Evolutionary conservation across 2,113 vertebrate species (phyloP).

Genomic region (Paracanthobrama guichenoti): DNA sequence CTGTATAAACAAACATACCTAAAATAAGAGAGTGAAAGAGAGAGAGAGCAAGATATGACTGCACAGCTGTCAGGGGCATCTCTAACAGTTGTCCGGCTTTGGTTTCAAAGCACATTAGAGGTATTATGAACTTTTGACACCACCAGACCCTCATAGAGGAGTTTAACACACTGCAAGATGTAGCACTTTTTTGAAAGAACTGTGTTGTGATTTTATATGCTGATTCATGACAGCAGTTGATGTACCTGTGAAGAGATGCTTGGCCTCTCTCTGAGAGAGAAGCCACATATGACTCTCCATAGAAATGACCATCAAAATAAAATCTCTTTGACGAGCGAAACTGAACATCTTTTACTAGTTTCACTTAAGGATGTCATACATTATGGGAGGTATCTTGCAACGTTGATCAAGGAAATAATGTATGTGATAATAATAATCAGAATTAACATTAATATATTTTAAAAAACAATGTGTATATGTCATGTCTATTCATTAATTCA

Average conservation of each 20-base stretch:
- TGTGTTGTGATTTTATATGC: constrained; percentile 13
- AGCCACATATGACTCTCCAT: not conserved
- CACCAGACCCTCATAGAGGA: not conserved
- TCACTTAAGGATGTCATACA: not conserved
- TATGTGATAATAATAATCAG: not conserved
- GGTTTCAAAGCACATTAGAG: constrained; percentile 1
- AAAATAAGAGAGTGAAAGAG: not conserved
- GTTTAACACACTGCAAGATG: not conserved
- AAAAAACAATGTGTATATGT: not conserved
- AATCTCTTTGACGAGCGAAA: not conserved
- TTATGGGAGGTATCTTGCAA: not conserved
- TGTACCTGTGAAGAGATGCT: not conserved
- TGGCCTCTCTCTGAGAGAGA: constrained; percentile 21
- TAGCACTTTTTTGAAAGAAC: not conserved
- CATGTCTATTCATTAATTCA: not conserved
- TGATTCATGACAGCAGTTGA: not conserved
- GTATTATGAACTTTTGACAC: constrained; percentile 4
- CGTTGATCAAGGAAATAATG: not conserved
- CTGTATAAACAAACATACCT: constrained; percentile 35
- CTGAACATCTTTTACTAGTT: not conserved
- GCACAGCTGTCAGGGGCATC: not conserved
- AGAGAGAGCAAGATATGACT: not conserved
- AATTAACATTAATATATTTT: constrained; percentile 2
- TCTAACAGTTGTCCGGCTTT: not conserved
- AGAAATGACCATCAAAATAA: not conserved